Evolutionary conservation across 2,888 invertebrate species (phyloP), one percentile per base, ranked within the genome.

Genomic region (Belgica antarctica): DNA sequence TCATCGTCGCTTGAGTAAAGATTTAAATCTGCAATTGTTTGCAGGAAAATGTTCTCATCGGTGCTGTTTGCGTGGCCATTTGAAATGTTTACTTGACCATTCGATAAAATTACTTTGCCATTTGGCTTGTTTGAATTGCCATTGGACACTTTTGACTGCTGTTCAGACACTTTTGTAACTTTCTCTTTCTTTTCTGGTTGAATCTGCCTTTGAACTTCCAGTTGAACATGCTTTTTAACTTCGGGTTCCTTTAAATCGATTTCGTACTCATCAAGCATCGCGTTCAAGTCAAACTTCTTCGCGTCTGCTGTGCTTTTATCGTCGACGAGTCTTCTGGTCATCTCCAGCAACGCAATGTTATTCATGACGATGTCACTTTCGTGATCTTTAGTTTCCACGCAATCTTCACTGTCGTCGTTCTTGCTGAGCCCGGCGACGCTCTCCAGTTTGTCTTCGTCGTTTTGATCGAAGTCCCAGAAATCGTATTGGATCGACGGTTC

Each of bases 401-500:
- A 12, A 1, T 27, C 62, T 22, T 62, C 15, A 31, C 15, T 19
- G 8, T 12, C 15, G 12, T 36, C 22, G n/a, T 63, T 28, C 28
- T 22, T 5, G 1, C 8, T 24, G 10, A 17, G 24, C 2, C 47
- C 47, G 3, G 25, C 25, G 46, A 47, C 5, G n/a, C 4, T 47
- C 2, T 27, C 8, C 8, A 68, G 31, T 7, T 10, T 10, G 22
- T 69, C 36, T 41, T 72, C 71, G 1, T 25, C 25, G 12, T 70
- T 57, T 2, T 36, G 15, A 17, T 71, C 31, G 68, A 72, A 73
- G 62, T 72, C 69, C 73, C 73, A 74, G 25, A 73, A 70, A 31
- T 73, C 71, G 4, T 57, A 57, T 1, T 74, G 71, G 22, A 73
- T 73, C 71, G 76, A 76, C 72, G 78, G 73, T 22, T 74, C 73